Base-by-base conservation (phyloP, 2,888 invertebrate genomes). In the Neoascia interrupta region DNA sequence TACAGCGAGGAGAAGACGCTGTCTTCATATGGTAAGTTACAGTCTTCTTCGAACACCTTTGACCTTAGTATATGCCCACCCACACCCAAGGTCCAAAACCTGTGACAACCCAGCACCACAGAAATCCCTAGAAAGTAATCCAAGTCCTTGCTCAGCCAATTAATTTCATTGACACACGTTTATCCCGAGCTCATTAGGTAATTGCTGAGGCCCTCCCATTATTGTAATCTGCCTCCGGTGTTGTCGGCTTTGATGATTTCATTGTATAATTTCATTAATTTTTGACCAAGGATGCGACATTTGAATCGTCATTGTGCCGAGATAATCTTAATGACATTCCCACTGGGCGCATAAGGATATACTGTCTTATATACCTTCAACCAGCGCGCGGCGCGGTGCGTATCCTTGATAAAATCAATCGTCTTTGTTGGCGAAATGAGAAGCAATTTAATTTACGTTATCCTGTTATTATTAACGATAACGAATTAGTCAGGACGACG, bases 401-500 rank as follows among this genome's bases (percentile, higher is more conserved):
- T 54, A 34, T 36, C 34, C 8, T 4, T 19, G 54, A 56, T 72
- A 66, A 60, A 60, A 70, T 79, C 73, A 66, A 72, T 61, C 68
- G 39, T 28, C 64, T n/a, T 16, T 41, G 13, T 5, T 34, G 31
- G 39, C 47, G n/a, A 60, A 72, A 72, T 61, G 64, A 13, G 49
- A 79, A 66, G 51, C 37, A 61, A 73, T 60, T 79, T 61, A 28
- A 49, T 37, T 68, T 49, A 37, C 61, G 51, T 73, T 79, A 61
- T 56, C 68, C 56, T 79, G 66, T 73, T 66, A 45, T 68, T 79
- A 53, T 79, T 43, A 45, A 73, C 51, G 66, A 61, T 61, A 79
- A 79, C 73, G 73, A 73, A 79, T 79, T 72, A 76, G 72, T 76
- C 64, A 72, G 66, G 70, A n/a, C n/a, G n/a, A n/a, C n/a, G n/a